A percentile compares a stretch with the other conserved stretches of the same genome.
phyloP scores from a whole-genome alignment of 1,140 invertebrate species.

The Drosophila ironensis region DNA sequence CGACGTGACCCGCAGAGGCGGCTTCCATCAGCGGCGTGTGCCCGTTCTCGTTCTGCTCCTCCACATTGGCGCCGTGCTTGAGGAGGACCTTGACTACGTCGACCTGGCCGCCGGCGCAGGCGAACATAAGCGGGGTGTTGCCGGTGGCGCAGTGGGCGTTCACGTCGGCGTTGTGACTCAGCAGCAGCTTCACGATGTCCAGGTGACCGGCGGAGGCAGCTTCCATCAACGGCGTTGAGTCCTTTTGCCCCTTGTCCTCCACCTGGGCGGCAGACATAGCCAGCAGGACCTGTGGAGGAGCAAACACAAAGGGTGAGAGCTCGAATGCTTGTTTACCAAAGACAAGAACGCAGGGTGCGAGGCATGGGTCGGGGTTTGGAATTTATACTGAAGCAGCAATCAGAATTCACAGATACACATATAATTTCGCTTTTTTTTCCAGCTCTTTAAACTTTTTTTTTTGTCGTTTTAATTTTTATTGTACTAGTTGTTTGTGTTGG shows the following conservation, averaged over 20 bases:
- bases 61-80: slow-evolving; percentile 96
- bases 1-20: slow-evolving; percentile 97
- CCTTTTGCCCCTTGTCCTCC: slow-evolving; percentile 95
- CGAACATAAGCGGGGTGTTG: slow-evolving; percentile 99
- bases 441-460: too few relatives aligned
- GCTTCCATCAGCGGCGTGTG: slow-evolving; percentile 99
- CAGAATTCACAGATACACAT: too few relatives aligned
- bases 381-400: too few relatives aligned
- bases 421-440: too few relatives aligned
- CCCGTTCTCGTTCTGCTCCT: slow-evolving; percentile 99
- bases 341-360: too few relatives aligned
- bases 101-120: slow-evolving; percentile 97
- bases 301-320: too few relatives aligned
- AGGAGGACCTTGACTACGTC: slow-evolving; percentile 95
- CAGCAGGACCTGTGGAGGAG: slow-evolving; percentile 91
- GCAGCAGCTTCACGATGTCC: slow-evolving; percentile 95
- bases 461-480: not conserved
- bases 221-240: slow-evolving; percentile 98
- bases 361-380: too few relatives aligned
- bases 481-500: not conserved
- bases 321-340: too few relatives aligned
- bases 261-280: slow-evolving; percentile 99
- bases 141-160: slow-evolving; percentile 98
- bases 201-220: slow-evolving; percentile 96
- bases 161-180: slow-evolving; percentile 96